Evolutionary conservation across 1,140 invertebrate species (phyloP), one percentile per base, ranked within the genome.

Genomic region (Linepithema humile): DNA sequence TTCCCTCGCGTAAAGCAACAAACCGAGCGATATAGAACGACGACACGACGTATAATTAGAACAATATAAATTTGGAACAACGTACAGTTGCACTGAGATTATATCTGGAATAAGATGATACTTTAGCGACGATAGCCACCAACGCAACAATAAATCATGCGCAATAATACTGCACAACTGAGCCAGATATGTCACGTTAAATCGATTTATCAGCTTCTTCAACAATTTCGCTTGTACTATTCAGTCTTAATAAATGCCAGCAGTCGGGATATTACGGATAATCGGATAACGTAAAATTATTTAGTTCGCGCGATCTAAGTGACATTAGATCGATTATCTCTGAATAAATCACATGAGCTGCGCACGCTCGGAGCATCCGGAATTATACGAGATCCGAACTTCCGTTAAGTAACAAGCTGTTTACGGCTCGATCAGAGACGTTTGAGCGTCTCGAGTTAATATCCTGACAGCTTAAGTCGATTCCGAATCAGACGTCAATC

Each of bases 61-160:
- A 82, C 89, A 55, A 88, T 83, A 72, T 92, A 91, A 89, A 92
- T 92, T 90, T 91, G 91, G 91, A 90, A 62, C 84, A 70, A 88
- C 64, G 83, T 83, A 78, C 53, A 67, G 73, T 85, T 60, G 60
- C 26, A 65, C 85, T 87, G 77, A 86, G 75, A 90, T 90, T 89
- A 88, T 73, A 90, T 83, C 85, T 91, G 88, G 84, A 91, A 82
- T 85, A 85, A 43, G 10, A 29, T 38, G 23, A 40, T 9, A 45
- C 69, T 74, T 73, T 70, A 23, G 26, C 17, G 48, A 23, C 38
- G 6, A 57, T 50, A n/a, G 9, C 53, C 75, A 43, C 59, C 35
- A 50, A 82, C 29, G 38, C 64, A 53, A 35, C 50, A 69, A 78
- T 43, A 40, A n/a, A 80, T 64, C n/a, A 26, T 12, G 57, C 29